These are phyloP conservation scores for Pararge aegeria DNA, from an alignment of 1,140 invertebrate genomes.

Conservation along the genomic window DNA sequence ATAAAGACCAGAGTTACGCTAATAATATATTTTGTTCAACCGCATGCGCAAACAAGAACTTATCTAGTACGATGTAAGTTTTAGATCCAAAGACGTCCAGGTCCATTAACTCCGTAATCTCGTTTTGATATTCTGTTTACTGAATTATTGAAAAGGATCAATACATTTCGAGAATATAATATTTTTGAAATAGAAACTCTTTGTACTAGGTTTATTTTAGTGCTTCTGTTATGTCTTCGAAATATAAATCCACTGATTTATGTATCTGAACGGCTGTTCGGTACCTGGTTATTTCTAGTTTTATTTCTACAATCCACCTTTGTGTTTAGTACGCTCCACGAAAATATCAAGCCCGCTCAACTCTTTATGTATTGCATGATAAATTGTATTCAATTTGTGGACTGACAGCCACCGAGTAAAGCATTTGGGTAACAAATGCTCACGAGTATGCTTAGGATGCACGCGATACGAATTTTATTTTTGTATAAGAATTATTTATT, in stretches of 20 bases:
- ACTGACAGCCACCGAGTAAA: slow-evolving; percentile 63
- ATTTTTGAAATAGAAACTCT: not conserved
- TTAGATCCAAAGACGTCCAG: too few relatives aligned
- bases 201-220: not conserved
- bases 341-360: slow-evolving; percentile 49
- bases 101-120: too few relatives aligned
- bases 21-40: too few relatives aligned
- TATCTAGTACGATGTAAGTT: too few relatives aligned
- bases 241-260: not conserved
- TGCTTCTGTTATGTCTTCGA: not conserved
- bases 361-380: slow-evolving; percentile 61
- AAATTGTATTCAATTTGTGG: slow-evolving; percentile 72
- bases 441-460: slow-evolving; percentile 56
- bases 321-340: slow-evolving; percentile 7
- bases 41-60: too few relatives aligned
- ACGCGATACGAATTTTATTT: slow-evolving; percentile 44
- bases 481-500: slow-evolving; percentile 21
- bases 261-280: not conserved
- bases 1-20: too few relatives aligned
- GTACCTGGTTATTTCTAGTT: slow-evolving; percentile 1
- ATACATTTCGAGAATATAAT: not conserved
- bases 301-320: not conserved
- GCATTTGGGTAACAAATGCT: slow-evolving; percentile 71
- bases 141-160: too few relatives aligned
- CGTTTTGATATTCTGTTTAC: too few relatives aligned